Evolutionary conservation across 2,888 invertebrate species (phyloP).

Genomic region (Artemia sinica): DNA sequence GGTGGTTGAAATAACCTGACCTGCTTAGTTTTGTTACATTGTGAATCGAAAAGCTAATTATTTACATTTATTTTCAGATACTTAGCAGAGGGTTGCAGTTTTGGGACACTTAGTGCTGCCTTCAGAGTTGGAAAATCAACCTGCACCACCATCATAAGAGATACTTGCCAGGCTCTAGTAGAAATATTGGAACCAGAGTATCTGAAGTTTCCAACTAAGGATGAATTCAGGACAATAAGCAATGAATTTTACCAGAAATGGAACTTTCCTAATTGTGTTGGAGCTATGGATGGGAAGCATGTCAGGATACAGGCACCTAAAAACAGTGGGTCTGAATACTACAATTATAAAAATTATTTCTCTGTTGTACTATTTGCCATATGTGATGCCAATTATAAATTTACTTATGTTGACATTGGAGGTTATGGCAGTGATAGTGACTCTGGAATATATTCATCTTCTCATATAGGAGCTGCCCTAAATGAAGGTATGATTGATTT

Average conservation of each 20-base stretch:
- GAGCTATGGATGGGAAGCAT: neutral
- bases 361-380: too few species aligned
- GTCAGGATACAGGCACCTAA: too few species aligned
- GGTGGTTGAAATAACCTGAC: neutral
- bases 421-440: too few species aligned
- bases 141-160: neutral
- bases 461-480: too few species aligned
- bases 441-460: too few species aligned
- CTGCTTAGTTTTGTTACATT: neutral
- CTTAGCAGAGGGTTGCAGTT: constrained; percentile 2
- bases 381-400: too few species aligned
- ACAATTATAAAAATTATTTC: too few species aligned
- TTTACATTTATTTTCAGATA: neutral
- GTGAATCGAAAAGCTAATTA: neutral
- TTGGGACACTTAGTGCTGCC: constrained; percentile 7
- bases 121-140: neutral
- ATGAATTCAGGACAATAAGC: neutral
- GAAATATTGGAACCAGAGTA: neutral
- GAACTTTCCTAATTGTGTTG: neutral
- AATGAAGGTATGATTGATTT: too few species aligned
- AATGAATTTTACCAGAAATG: neutral
- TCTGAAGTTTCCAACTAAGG: neutral
- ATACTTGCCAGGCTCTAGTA: neutral
- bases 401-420: too few species aligned
- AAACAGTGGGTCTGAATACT: too few species aligned